Evolutionary conservation across 2,888 invertebrate species (phyloP).

Genomic region (Yponomeuta malinellus): DNA sequence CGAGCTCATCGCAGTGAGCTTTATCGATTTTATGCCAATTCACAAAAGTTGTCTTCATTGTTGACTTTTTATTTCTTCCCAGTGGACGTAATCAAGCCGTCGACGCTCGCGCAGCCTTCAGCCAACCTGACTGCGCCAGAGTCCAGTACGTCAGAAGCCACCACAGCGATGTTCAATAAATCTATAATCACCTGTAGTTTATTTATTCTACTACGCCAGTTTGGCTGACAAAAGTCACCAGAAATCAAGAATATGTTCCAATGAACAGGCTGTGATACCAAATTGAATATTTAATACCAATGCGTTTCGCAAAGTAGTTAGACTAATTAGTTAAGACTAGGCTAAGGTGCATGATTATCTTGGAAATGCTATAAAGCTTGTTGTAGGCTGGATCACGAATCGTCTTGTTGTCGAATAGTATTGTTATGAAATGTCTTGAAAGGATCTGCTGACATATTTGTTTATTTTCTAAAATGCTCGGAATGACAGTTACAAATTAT

Average conservation of each 20-base stretch:
- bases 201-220: constrained; percentile 35
- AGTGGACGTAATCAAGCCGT: constrained; percentile 62
- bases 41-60: too few relatives aligned
- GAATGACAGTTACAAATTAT: too few relatives aligned
- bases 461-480: too few relatives aligned
- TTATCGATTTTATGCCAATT: too few relatives aligned
- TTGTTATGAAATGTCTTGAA: too few relatives aligned
- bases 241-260: constrained; percentile 30
- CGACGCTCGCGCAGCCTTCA: constrained; percentile 45
- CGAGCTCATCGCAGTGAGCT: too few relatives aligned
- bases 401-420: too few relatives aligned
- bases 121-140: constrained; percentile 49
- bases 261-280: constrained; percentile 68
- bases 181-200: constrained; percentile 30
- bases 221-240: constrained; percentile 42
- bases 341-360: constrained; percentile 8
- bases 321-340: constrained; percentile 13
- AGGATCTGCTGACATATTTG: too few relatives aligned
- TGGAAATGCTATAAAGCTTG: constrained; percentile 5
- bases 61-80: constrained; percentile 27
- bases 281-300: constrained; percentile 24
- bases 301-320: constrained; percentile 28
- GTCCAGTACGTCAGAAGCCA: constrained; percentile 42
- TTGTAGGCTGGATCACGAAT: not conserved
- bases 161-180: constrained; percentile 24